Evolutionary conservation across 2,113 vertebrate species (phyloP).

Genomic region (Corythaeola cristata): DNA sequence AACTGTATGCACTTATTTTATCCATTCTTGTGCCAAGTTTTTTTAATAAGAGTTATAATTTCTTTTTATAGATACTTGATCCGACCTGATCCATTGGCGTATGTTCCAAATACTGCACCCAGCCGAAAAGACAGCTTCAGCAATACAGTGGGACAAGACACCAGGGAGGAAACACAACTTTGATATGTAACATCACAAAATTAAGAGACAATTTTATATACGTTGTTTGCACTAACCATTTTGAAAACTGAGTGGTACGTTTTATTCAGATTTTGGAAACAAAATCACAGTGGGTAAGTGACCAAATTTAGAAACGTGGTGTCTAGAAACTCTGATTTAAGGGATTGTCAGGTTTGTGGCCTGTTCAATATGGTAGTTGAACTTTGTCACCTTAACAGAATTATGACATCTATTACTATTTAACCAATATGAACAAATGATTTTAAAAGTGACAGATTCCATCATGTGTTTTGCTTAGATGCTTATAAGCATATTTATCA

Average conservation of each 20-base stretch:
- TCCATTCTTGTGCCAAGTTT: background rate
- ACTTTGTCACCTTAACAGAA: constrained; percentile 6
- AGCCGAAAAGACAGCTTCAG: constrained; percentile 77
- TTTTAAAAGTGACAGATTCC: background rate
- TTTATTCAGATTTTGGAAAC: constrained; percentile 39
- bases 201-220: constrained; percentile 48
- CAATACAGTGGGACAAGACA: constrained; percentile 72
- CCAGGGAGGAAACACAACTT: constrained; percentile 81
- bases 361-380: background rate
- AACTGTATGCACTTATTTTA: background rate
- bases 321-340: constrained; percentile 31
- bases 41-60: background rate
- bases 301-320: background rate
- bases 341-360: background rate
- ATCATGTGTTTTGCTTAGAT: background rate
- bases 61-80: constrained; percentile 79
- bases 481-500: constrained; percentile 29
- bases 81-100: constrained; percentile 81
- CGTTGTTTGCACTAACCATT: constrained; percentile 40
- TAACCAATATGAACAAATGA: background rate
- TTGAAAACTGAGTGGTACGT: background rate
- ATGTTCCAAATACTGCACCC: constrained; percentile 75
- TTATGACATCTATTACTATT: background rate
- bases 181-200: constrained; percentile 53
- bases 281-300: constrained; percentile 29